These are phyloP conservation scores for Hyperoodon ampullatus DNA, from an alignment of 2,113 vertebrate genomes.

Conservation along the genomic window DNA sequence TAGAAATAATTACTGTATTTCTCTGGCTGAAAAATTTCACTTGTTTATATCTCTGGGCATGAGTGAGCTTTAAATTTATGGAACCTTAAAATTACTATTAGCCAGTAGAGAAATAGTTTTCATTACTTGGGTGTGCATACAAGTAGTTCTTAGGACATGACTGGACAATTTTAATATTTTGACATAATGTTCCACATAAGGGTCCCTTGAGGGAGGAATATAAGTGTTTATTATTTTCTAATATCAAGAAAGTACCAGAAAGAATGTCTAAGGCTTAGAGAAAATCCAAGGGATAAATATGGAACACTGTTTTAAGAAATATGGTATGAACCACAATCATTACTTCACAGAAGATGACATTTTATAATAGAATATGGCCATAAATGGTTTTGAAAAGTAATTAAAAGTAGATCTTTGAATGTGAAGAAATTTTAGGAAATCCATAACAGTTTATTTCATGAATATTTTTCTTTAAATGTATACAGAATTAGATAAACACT, in stretches of 20 bases:
- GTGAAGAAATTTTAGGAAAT: background rate
- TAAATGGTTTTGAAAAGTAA: background rate
- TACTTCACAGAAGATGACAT: background rate
- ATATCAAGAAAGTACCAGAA: background rate
- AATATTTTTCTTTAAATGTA: background rate
- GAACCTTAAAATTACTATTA: background rate
- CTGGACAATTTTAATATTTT: background rate
- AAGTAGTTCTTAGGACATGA: background rate
- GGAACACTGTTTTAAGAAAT: background rate
- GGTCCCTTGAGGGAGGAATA: background rate
- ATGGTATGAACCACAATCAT: background rate
- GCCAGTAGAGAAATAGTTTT: background rate
- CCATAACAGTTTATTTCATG: background rate
- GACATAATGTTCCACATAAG: background rate
- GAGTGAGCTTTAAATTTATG: background rate
- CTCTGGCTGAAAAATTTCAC: background rate
- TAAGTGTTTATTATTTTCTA: background rate
- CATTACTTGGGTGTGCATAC: background rate
- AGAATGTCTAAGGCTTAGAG: background rate
- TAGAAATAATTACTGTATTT: background rate
- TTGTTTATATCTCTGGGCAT: slow-evolving; percentile 2
- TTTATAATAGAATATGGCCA: background rate
- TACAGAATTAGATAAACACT: background rate
- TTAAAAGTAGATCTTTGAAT: background rate
- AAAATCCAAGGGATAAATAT: background rate